These are phyloP conservation scores for Florisuga fusca DNA, from an alignment of 2,797 vertebrate genomes.

Conservation along the genomic window DNA sequence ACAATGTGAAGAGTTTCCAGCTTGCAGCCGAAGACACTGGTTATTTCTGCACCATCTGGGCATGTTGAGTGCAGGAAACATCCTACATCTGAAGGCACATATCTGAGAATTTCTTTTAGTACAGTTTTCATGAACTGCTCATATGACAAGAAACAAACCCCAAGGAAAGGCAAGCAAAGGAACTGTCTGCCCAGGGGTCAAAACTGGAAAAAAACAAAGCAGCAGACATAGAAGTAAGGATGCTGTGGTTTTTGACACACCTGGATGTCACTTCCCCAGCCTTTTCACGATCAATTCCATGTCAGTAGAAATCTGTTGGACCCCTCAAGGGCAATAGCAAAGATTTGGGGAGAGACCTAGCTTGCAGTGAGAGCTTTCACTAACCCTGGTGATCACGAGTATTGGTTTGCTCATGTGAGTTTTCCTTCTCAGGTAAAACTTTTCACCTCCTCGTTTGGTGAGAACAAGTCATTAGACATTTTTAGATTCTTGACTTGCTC, in stretches of 20 bases:
- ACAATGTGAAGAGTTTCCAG: background rate
- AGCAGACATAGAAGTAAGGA: background rate
- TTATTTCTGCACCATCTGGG: background rate
- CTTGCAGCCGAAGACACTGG: background rate
- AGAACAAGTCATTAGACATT: constrained; percentile 53
- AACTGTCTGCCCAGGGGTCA: background rate
- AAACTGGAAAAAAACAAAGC: background rate
- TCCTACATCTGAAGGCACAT: background rate
- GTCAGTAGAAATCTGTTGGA: background rate
- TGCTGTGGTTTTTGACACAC: background rate
- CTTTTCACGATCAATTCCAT: background rate
- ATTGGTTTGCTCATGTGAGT: constrained; percentile 19
- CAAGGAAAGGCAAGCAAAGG: no score
- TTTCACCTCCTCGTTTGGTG: constrained; percentile 49
- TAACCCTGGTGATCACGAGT: background rate
- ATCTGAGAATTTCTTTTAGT: background rate
- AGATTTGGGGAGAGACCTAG: constrained; percentile 10
- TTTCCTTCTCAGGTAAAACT: constrained; percentile 70
- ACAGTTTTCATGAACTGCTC: background rate
- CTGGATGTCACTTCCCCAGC: background rate
- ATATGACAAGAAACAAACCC: background rate
- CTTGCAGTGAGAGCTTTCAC: background rate
- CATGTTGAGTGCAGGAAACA: background rate
- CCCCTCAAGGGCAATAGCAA: background rate
- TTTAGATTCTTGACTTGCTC: constrained; percentile 42